Percentiles rank a stretch among this genome's conserved stretches.
Evolutionary conservation across 1,140 invertebrate species (phyloP).

Genomic region (Neodiprion lecontei): DNA sequence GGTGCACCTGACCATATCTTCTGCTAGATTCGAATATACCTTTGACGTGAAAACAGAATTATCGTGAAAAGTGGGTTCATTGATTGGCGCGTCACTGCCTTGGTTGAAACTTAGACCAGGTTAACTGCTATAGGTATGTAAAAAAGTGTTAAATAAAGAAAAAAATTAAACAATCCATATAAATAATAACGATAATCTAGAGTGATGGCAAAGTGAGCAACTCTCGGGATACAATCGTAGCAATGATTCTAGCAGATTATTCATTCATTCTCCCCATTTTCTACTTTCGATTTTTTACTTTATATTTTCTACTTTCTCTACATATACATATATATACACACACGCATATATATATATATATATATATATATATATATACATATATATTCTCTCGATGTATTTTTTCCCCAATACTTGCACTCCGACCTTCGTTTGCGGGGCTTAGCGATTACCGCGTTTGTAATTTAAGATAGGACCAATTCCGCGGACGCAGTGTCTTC

Average conservation of each 20-base stretch:
- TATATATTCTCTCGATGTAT: too few species aligned
- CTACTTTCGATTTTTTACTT: background rate
- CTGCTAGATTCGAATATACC: background rate
- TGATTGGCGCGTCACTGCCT: background rate
- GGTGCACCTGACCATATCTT: background rate
- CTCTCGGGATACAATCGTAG: conserved; percentile 1
- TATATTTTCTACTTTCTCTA: background rate
- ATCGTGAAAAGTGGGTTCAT: background rate
- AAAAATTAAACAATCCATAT: background rate
- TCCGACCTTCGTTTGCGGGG: background rate
- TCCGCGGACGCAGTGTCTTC: conserved; percentile 3
- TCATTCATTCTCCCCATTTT: background rate
- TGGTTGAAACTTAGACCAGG: background rate
- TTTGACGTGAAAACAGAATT: too few species aligned
- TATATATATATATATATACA: too few species aligned
- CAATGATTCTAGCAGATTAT: background rate
- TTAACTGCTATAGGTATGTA: background rate
- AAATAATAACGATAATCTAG: background rate
- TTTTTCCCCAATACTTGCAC: too few species aligned
- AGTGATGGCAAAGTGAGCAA: background rate
- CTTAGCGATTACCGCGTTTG: background rate
- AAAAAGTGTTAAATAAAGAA: background rate
- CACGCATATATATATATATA: too few species aligned
- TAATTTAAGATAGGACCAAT: conserved; percentile 6
- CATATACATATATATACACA: too few species aligned